Evolutionary conservation across 2,797 vertebrate genomes (phyloP), one percentile per base, ranked within the genome.

Genomic region (Chanos chanos): DNA sequence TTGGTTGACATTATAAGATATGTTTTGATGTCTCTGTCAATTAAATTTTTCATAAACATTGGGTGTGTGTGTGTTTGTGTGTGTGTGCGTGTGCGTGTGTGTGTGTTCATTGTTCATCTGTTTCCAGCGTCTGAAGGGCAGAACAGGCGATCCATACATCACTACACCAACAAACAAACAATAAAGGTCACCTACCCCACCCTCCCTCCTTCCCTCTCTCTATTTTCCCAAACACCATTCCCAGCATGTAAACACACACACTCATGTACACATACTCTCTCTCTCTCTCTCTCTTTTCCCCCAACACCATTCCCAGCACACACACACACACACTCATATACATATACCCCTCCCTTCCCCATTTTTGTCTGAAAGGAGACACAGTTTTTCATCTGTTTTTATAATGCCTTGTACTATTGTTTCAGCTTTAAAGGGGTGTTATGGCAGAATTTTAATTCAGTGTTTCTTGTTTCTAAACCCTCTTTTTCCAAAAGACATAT

Each of bases 231-330:
- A 34, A 12, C 57, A 19, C 22, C 21, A 8, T 7, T 43, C 43
- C 43, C 39, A n/a, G 48, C 4, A 18, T 5, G 61, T n/a, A 63
- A 51, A n/a, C 6, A 55, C 50, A 54, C 44, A 45, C 4, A 56
- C n/a, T 27, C 31, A 39, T 36, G n/a, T 36, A 10, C 25, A 39
- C 3, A 27, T 36, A 13, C 47, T 3, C 34, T 10, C 7, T 52
- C 2, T 7, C 7, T 8, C 22, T 27, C 61, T 43, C 4, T 60
- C 40, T 13, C 16, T 37, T 24, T 9, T 2, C 5, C 43, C 9
- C 21, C 3, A 36, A 5, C 1, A 21, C 7, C 8, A 3, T 2
- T 25, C 28, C 18, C 10, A 19, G 4, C 1, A 10, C 3, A n/a
- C 13, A 1, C 16, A 12, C 21, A 44, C 51, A 65, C 6, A 0